Evolutionary conservation across 2,113 vertebrate species (phyloP).

Genomic region (Pygoscelis antarcticus): DNA sequence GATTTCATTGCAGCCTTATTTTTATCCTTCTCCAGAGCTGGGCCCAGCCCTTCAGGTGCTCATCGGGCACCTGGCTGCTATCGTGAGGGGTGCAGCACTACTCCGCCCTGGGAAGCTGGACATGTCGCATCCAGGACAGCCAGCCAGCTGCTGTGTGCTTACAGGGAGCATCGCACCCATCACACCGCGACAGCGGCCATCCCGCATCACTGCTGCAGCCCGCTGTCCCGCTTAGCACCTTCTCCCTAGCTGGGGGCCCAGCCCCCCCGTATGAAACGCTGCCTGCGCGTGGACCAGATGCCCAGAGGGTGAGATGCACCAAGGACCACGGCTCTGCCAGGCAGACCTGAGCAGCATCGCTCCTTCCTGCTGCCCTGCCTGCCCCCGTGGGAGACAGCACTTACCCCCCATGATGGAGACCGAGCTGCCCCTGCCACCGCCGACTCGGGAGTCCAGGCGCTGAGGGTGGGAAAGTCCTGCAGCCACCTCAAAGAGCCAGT

Average conservation of each 20-base stretch:
- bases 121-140: not conserved
- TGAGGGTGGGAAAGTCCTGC: not conserved
- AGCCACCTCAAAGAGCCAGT: not conserved
- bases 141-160: accelerated
- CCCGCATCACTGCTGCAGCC: accelerated
- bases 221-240: not conserved
- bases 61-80: accelerated
- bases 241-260: accelerated
- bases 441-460: accelerated
- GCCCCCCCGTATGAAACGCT: accelerated
- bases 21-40: not conserved
- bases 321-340: accelerated
- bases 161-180: not conserved
- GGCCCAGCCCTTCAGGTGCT: not conserved
- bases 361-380: not conserved
- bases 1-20: not conserved
- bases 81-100: accelerated
- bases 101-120: not conserved
- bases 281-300: accelerated
- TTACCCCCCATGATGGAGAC: not conserved
- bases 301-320: not conserved
- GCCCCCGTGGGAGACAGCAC: not conserved
- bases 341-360: not conserved
- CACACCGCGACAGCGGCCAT: not conserved
- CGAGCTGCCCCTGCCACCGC: accelerated